Evolutionary conservation across 2,797 vertebrate species (phyloP), one percentile per base, ranked within the genome.

Genomic region (Darevskia nairensis): DNA sequence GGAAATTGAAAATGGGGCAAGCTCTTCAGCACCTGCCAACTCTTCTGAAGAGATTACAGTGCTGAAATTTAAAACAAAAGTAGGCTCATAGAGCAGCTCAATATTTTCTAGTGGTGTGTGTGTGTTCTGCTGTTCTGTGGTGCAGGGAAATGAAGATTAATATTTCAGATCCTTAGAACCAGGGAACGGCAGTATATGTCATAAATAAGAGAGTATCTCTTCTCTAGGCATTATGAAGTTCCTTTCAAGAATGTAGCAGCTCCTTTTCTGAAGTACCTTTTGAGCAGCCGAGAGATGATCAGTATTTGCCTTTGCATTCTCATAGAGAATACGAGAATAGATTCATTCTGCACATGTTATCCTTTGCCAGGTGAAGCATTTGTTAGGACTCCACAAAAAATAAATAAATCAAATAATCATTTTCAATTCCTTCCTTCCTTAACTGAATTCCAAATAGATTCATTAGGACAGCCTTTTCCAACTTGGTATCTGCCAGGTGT

Each of bases 11-110:
- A 90, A 71, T 72, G 81, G 88, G 1, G 0, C 66, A 92, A 94
- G 88, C 83, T 80, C 0, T 71, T 91, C 91, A 92, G 55, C 85
- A 92, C 86, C 86, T 94, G 89, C 88, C 91, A 94, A 86, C 82
- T 91, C 88, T 92, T 95, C 88, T 90, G 91, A 95, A 94, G 89
- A 94, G 92, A 93, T 92, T 93, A 90, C 77, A 91, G 88, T 89
- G 41, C 86, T 94, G 92, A 83, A 86, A 89, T 76, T n/a, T 21
- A 81, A 79, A 44, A 79, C 10, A 78, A 81, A 74, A 71, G 89
- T 86, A 94, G 91, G 90, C 89, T 92, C 71, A 86, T 75, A 6
- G 44, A 89, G 68, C 46, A 59, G 75, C 80, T 93, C 92, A 90
- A 27, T 90, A 92, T 89, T 94, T 92, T 87, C 46, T 82, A 88